Base-by-base conservation (phyloP, 2,113 vertebrate species). In the Ellobius talpinus region DNA sequence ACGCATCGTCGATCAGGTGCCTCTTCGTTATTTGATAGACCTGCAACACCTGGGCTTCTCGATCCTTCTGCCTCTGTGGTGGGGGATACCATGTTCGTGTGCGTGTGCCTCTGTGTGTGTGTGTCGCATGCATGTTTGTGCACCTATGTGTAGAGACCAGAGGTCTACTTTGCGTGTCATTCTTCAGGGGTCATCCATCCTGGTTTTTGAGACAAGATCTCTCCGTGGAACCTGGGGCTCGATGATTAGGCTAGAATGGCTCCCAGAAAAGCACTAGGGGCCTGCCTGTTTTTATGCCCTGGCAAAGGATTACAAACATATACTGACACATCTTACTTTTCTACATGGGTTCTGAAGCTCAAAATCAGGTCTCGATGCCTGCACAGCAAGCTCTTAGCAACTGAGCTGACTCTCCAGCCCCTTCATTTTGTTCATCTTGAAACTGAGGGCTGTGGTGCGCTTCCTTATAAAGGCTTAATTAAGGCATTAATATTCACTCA, bases 401-500 rank as follows among this genome's bases (percentile, higher is more conserved):
- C 31, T 24, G 65, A n/a, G 45, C 63, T 9, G 5, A 50, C 65
- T 36, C 42, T 11, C 42, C 31, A 70, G 45, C 14, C 33, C 45
- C 65, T 70, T 68, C 12, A 52, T 36, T 86, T 33, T 36, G 84
- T 96, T 36, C 16, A 33, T 86, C 39, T 23, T 50, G 8, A 24
- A 50, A 97, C 96, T 94, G 94, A 95, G 82, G 65, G 91, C 92
- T 97, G 87, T 92, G 95, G 78, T 97, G 1, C 77, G 85, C 95
- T 86, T 87, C 86, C 97, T 95, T 97, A 78, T 92, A 90, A 97
- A 94, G 94, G 55, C 98, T 98, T 97, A 98, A 98, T 98, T 66
- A 98, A 97, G 96, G 94, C 94, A 98, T 98, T 96, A 97, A 90
- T 95, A 97, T 98, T 97, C 97, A 97, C 87, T 97, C 88, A 92